Base-by-base conservation (phyloP, 1,140 invertebrate species). In the Artemia franciscana region DNA sequence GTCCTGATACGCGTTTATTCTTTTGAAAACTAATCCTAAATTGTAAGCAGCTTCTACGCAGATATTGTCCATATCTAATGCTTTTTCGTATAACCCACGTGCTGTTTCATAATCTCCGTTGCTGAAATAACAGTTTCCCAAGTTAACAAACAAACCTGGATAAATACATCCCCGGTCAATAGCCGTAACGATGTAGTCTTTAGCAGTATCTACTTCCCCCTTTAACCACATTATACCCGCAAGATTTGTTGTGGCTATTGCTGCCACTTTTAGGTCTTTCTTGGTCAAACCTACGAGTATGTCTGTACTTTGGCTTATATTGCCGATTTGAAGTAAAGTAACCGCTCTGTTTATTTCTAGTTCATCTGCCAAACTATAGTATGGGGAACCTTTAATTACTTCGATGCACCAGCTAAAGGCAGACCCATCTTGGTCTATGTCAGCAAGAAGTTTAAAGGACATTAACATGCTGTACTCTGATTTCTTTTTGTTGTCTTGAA, bases 271-370 rank as follows among this genome's bases (percentile, higher is more conserved):
- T 1, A 81, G 82, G 62, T 88, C 80, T 21, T 79, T 77, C 66
- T 86, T 86, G 72, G 93, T 87, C 72, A 94, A 93, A 63, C 83
- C 82, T 73, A 89, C 88, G 23, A 95, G 72, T 0, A 87, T 89
- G 64, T 91, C 88, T 39, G 91, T 83, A 0, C 91, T 84, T 71
- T 84, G 79, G 57, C 79, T 75, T 12, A 91, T 80, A 69, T 94
- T 85, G 63, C 86, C 82, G 72, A 89, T 85, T 64, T 87, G 84
- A 15, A 96, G 73, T 72, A 84, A 89, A 70, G 90, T 88, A 59
- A 92, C 81, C 0, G 90, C 91, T 74, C 93, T 94, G 71, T 91
- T 92, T 63, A 96, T 88, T 75, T 95, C 90, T 61, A 95, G 75
- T 73, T 93, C 89, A 67, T 85, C 84, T 18, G 89, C 87, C 26